Evolutionary conservation across 2,888 invertebrate species (phyloP).

Genomic region (Drosophila rellima): DNA sequence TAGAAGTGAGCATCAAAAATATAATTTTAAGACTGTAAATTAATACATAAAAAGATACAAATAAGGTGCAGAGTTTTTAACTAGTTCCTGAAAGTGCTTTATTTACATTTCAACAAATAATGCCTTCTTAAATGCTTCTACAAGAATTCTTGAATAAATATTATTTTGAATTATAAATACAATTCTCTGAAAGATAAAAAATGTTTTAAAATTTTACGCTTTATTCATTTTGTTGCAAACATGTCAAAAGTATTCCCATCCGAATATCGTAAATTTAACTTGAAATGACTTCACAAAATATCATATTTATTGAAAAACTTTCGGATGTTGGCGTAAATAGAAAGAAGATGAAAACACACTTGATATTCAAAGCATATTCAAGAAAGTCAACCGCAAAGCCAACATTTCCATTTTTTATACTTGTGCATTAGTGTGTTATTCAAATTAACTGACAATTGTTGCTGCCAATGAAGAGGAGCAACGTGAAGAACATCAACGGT

Average conservation of each 20-base stretch:
- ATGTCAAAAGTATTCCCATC: neutral
- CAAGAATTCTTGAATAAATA: neutral
- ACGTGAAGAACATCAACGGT: slow-evolving; percentile 17
- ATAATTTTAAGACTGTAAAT: neutral
- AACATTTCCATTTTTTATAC: slow-evolving; percentile 29
- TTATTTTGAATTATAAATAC: neutral
- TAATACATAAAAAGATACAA: no score
- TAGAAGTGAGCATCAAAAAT: neutral
- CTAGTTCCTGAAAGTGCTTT: no score
- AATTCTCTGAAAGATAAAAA: no score
- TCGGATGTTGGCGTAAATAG: neutral
- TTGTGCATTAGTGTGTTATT: slow-evolving; percentile 33
- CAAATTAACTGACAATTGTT: slow-evolving; percentile 56
- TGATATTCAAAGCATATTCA: slow-evolving; percentile 40
- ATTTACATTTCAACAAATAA: no score
- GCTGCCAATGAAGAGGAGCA: slow-evolving; percentile 21
- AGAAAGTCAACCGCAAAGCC: slow-evolving; percentile 22
- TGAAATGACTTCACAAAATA: slow-evolving; percentile 22
- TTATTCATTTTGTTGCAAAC: neutral
- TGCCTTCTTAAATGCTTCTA: no score
- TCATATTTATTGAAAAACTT: slow-evolving; percentile 40
- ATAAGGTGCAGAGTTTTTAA: no score
- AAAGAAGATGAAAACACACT: slow-evolving; percentile 26
- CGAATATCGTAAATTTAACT: slow-evolving; percentile 10
- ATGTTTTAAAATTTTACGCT: no score